Evolutionary conservation across 2,888 invertebrate genomes (phyloP).

Genomic region (Abrostola triplasia): DNA sequence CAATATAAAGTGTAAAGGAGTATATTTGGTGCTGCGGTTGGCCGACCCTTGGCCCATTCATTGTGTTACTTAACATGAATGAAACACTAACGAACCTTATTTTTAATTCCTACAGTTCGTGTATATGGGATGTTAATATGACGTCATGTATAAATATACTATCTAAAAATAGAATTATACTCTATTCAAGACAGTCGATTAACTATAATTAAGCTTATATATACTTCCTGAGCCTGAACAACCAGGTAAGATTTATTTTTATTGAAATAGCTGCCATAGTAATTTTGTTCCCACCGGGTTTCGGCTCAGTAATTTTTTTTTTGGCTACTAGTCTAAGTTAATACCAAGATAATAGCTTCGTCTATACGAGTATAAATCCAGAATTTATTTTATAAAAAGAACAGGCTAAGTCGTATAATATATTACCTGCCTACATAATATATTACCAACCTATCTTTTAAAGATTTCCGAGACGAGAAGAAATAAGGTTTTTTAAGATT

Average conservation of each 20-base stretch:
- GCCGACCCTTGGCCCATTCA: conserved; percentile 50
- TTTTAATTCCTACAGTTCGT: conserved; percentile 42
- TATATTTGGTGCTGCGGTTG: conserved; percentile 39
- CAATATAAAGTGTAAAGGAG: conserved; percentile 39
- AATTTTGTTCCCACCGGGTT: not conserved
- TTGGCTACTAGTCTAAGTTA: not conserved
- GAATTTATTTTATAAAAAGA: too few relatives aligned
- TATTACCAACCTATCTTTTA: too few relatives aligned
- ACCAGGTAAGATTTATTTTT: not conserved
- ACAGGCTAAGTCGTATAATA: too few relatives aligned
- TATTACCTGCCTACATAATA: too few relatives aligned
- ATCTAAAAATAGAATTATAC: conserved; percentile 12
- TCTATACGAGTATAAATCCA: too few relatives aligned
- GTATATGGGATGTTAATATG: conserved; percentile 25
- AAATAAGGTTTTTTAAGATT: too few relatives aligned
- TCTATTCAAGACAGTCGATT: conserved; percentile 5
- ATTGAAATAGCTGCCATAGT: not conserved
- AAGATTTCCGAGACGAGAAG: too few relatives aligned
- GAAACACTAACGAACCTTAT: conserved; percentile 68
- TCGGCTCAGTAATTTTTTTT: not conserved
- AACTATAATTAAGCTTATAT: not conserved
- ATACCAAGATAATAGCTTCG: too few relatives aligned
- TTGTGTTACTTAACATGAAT: conserved; percentile 66
- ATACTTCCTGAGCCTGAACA: not conserved
- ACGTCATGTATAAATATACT: conserved; percentile 23